Evolutionary conservation across 2,113 vertebrate species (phyloP), one percentile per base, ranked within the genome.

Genomic region (Calonectris borealis): DNA sequence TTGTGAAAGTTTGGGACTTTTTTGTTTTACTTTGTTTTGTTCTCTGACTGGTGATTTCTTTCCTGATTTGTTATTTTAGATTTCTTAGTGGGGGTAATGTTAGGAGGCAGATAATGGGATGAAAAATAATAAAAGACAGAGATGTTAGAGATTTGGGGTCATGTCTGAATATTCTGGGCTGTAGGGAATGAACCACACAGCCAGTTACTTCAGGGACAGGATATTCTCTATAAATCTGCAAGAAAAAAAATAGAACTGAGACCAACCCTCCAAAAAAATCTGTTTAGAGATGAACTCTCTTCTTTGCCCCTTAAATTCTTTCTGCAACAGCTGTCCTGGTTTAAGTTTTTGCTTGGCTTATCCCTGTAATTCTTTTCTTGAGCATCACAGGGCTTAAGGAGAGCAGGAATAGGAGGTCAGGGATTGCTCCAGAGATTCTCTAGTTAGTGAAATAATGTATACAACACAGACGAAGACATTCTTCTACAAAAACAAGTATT

Each of bases 291-390:
- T 36, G 38, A 85, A 54, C 40, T 73, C 27, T 51, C 7, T 83
- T 83, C 55, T 70, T 90, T 93, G 15, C 15, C 44, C 51, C 65
- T 86, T 93, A 52, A 85, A 77, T 58, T 90, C 34, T 62, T 95
- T 62, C 72, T 88, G n/a, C 49, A 76, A 40, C 81, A 93, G 73
- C 90, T 96, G 82, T 73, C 75, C 49, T 60, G 88, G 11, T 94
- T 92, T 93, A 69, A 76, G 48, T 83, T 96, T 93, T 77, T 91
- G 26, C n/a, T 18, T 51, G 26, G 19, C 7, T 96, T 93, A 88
- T 83, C 62, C 24, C 27, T 73, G 36, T 91, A 90, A 91, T 96
- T 90, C 76, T 77, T 95, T 95, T 86, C 46, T 44, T 83, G 64
- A 95, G 62, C 32, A 73, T 83, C 82, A 44, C 62, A 77, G 32